Conservation (phyloP, 2,888 invertebrate species). For the Melitaea athalia region DNA sequence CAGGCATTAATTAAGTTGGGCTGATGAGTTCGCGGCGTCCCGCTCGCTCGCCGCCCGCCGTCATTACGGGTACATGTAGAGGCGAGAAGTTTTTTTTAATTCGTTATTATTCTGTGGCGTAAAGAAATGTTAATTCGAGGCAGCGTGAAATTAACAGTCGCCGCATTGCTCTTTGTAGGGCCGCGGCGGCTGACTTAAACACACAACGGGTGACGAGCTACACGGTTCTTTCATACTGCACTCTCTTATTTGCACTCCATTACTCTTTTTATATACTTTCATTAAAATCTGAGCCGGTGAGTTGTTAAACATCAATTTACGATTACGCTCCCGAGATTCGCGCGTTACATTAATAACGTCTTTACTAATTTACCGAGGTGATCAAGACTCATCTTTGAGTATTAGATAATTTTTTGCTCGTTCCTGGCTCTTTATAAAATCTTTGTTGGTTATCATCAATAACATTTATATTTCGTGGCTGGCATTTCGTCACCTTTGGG, state of each 20-base stretch:
- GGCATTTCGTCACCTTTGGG: neutral
- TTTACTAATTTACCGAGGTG: conserved; percentile 42
- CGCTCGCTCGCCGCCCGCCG: conserved; percentile 59
- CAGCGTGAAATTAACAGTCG: conserved; percentile 83
- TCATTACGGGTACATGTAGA: conserved; percentile 79
- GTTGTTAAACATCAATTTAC: conserved; percentile 76
- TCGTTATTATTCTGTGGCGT: conserved; percentile 82
- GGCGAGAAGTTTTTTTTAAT: conserved; percentile 73
- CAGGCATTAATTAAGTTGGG: conserved; percentile 79
- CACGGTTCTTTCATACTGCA: conserved; percentile 69
- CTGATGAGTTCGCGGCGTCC: conserved; percentile 70
- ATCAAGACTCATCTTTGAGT: conserved; percentile 26
- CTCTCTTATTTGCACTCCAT: conserved; percentile 80
- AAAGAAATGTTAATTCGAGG: conserved; percentile 84
- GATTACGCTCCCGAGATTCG: conserved; percentile 58
- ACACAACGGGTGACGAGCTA: conserved; percentile 80
- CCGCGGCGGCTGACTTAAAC: conserved; percentile 78
- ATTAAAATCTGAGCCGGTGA: conserved; percentile 66
- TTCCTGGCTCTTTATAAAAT: conserved; percentile 15
- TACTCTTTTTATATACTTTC: conserved; percentile 73
- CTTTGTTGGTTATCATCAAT: conserved; percentile 11
- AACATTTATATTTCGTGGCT: neutral
- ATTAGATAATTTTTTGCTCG: conserved; percentile 34
- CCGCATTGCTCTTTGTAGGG: conserved; percentile 76
- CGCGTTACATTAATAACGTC: conserved; percentile 52